Conservation (phyloP, 2,888 invertebrate genomes). For the Helleia helle region DNA sequence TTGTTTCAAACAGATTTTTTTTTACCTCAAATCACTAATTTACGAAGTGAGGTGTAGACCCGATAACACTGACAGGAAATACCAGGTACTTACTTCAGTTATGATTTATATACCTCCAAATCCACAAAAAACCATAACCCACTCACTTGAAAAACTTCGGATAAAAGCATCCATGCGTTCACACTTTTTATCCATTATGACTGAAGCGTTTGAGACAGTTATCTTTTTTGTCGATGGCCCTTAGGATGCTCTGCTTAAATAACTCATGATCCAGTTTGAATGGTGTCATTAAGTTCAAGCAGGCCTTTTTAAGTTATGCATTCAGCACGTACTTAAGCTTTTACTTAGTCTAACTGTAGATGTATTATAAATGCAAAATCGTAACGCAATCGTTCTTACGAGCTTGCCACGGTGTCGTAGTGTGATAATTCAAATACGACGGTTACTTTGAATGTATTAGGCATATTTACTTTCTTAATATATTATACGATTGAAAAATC, state of each 20-base stretch:
- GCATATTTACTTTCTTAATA: no score
- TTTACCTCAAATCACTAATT: no score
- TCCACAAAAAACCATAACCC: slow-evolving; percentile 5
- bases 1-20: no score
- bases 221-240: slow-evolving; percentile 8
- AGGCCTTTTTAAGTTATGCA: slow-evolving; percentile 1
- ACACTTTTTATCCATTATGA: slow-evolving; percentile 7
- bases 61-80: no score
- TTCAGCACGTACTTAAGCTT: slow-evolving; percentile 1
- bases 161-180: slow-evolving; percentile 1
- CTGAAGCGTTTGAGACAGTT: slow-evolving; percentile 7
- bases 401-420: no score
- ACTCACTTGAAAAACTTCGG: slow-evolving; percentile 3
- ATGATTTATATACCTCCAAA: slow-evolving; percentile 2
- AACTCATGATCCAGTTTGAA: slow-evolving; percentile 6
- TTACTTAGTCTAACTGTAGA: no score
- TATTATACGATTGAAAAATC: no score
- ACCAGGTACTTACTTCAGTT: background rate
- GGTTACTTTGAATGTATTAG: no score
- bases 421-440: no score
- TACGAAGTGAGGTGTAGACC: no score
- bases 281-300: slow-evolving; percentile 1
- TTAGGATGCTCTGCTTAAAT: slow-evolving; percentile 1
- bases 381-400: no score
- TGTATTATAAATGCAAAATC: no score